Evolutionary conservation across 2,797 vertebrate genomes (phyloP), one percentile per base, ranked within the genome.

Genomic region (Onychomys leucogaster): DNA sequence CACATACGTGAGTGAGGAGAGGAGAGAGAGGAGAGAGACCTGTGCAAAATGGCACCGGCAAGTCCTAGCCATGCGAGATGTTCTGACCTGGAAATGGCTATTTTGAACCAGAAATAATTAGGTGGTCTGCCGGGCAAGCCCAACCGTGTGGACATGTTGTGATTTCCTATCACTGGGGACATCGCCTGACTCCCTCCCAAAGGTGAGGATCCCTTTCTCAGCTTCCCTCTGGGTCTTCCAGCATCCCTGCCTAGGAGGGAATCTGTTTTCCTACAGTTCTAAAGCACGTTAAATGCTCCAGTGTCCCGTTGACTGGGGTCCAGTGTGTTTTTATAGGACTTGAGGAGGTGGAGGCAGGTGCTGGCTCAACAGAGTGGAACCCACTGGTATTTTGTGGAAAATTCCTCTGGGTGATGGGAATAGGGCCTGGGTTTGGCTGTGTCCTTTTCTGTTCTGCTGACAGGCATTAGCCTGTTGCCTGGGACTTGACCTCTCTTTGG

Each of bases 381-480:
- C 37, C 23, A 6, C 9, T 0, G 55, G 4, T 0, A 9, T 57
- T 29, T 2, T 12, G 76, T 23, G 69, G 55, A 1, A 0, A 1
- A 32, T 3, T 23, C 19, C 27, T 63, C 16, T 23, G 37, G 49
- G 90, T 16, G n/a, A 3, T 12, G 23, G 8, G 5, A 13, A 1
- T 7, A n/a, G 46, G 88, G 29, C 7, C 6, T 6, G 27, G 71
- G 27, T 21, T 76, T 23, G 11, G 25, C 55, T 3, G 0, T 17
- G 37, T 17, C 59, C 75, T 1, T 2, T 37, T 69, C 7, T 6
- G 1, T 29, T 88, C 69, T 75, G n/a, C 25, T n/a, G 8, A 57
- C 57, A 41, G 57, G 2, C 2, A 4, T 32, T 0, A 7, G 11
- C 17, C 4, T 2, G 6, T n/a, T 21, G 29, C 43, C 63, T 25